These are phyloP conservation scores for Matsumurasca onukii DNA, from an alignment of 1,140 invertebrate species.

Conservation along the genomic window DNA sequence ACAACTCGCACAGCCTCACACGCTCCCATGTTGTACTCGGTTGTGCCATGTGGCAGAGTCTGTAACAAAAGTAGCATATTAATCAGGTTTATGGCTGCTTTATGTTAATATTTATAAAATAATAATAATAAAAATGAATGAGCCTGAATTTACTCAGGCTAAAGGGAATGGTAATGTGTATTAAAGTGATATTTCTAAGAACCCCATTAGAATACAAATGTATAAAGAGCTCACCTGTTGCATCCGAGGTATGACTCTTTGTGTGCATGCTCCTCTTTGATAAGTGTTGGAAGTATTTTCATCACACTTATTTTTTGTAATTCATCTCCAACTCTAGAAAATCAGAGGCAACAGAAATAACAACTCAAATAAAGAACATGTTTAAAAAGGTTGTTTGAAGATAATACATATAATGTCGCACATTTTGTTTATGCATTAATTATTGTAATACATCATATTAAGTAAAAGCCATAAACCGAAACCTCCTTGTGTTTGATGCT, in stretches of 20 bases:
- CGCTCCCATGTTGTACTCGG: slow-evolving; percentile 65
- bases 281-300: slow-evolving; percentile 54
- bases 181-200: too few species aligned
- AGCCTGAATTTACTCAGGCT: too few species aligned
- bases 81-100: too few species aligned
- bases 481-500: too few species aligned
- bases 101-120: too few species aligned
- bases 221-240: slow-evolving; percentile 43
- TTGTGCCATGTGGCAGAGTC: slow-evolving; percentile 60
- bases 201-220: too few species aligned
- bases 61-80: slow-evolving; percentile 44
- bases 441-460: too few species aligned
- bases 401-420: neutral
- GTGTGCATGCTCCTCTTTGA: slow-evolving; percentile 52
- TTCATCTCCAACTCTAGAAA: slow-evolving; percentile 56
- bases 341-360: neutral
- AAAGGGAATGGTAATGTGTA: too few species aligned
- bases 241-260: slow-evolving; percentile 57
- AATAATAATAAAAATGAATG: too few species aligned
- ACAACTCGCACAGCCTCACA: slow-evolving; percentile 64
- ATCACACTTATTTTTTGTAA: slow-evolving; percentile 58
- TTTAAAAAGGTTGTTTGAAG: neutral
- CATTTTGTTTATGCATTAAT: too few species aligned
- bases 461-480: neutral
- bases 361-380: neutral